phyloP scores from a whole-genome alignment of 2,113 vertebrate species.

The Nycticorax nycticorax region DNA sequence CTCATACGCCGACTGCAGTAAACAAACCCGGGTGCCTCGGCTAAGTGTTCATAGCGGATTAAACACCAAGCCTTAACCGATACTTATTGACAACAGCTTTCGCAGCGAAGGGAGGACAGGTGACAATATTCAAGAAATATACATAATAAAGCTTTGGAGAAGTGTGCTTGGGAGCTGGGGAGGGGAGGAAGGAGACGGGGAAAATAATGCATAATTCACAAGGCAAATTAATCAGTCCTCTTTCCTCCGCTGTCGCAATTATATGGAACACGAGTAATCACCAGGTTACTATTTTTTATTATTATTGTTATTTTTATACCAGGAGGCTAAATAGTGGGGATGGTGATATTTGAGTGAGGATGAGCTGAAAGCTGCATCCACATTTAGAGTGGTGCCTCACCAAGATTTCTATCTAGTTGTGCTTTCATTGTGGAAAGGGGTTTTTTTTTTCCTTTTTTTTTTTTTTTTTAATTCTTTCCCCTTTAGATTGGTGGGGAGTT shows the following conservation, averaged over 20 bases:
- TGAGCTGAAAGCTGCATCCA: not conserved
- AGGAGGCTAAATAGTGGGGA: not conserved
- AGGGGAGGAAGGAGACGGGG: not conserved
- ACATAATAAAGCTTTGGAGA: constrained; percentile 72
- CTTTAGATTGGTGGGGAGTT: constrained; percentile 33
- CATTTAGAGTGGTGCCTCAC: constrained; percentile 37
- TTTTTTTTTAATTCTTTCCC: constrained; percentile 1
- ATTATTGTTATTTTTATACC: not conserved
- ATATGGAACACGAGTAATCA: constrained; percentile 45
- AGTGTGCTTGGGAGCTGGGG: not conserved
- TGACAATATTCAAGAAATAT: constrained; percentile 51
- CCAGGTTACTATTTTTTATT: not conserved
- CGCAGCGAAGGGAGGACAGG: constrained; percentile 29
- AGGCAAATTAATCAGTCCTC: constrained; percentile 75
- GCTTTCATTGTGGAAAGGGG: constrained; percentile 41
- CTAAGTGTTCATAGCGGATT: constrained; percentile 9
- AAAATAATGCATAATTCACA: constrained; percentile 78
- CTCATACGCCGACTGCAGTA: rapidly evolving
- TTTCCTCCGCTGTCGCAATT: constrained; percentile 74
- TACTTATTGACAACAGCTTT: constrained; percentile 48
- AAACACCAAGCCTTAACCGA: not conserved
- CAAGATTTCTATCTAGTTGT: constrained; percentile 46
- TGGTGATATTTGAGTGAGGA: not conserved
- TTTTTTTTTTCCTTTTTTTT: not conserved
- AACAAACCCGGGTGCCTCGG: not conserved